Evolutionary conservation across 2,888 invertebrate genomes (phyloP).

Genomic region (Cheilosia vulpina): DNA sequence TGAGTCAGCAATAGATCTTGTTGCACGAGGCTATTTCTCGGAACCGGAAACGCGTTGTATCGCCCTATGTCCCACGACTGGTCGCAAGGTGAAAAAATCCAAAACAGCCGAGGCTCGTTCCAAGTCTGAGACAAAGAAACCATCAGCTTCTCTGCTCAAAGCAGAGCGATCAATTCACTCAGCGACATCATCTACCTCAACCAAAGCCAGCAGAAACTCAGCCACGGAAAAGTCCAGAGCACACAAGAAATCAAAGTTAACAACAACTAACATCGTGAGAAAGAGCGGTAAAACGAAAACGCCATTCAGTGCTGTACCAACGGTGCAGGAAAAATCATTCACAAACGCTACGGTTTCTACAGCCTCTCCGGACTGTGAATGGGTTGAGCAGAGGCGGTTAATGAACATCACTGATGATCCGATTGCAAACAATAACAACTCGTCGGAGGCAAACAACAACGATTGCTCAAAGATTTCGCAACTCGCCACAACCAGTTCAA

Average conservation of each 20-base stretch:
- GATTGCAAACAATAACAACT: slow-evolving; percentile 48
- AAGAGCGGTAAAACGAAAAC: slow-evolving; percentile 45
- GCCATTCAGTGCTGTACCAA: not conserved
- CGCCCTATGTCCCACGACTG: slow-evolving; percentile 56
- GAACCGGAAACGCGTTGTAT: slow-evolving; percentile 81
- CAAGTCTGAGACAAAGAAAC: slow-evolving; percentile 84
- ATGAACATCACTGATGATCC: slow-evolving; percentile 18
- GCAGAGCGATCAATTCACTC: slow-evolving; percentile 31
- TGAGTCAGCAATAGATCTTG: slow-evolving; percentile 79
- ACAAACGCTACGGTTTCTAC: slow-evolving; percentile 44
- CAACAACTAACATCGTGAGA: slow-evolving; percentile 30
- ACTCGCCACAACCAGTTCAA: slow-evolving; percentile 29
- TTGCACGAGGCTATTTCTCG: slow-evolving; percentile 82
- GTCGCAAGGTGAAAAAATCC: slow-evolving; percentile 74
- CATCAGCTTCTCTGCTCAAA: slow-evolving; percentile 76
- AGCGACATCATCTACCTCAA: slow-evolving; percentile 58
- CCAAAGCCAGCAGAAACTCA: slow-evolving; percentile 40
- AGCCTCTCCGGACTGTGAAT: slow-evolving; percentile 37
- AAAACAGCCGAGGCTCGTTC: slow-evolving; percentile 81
- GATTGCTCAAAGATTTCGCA: slow-evolving; percentile 41
- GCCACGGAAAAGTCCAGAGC: slow-evolving; percentile 27
- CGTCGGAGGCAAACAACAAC: slow-evolving; percentile 59
- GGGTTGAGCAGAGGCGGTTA: slow-evolving; percentile 65
- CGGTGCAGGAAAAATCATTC: slow-evolving; percentile 21
- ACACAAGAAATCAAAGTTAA: slow-evolving; percentile 49